These are phyloP conservation scores for Cyphomyrus discorhynchus DNA, from an alignment of 2,113 vertebrate species.

Conservation along the genomic window DNA sequence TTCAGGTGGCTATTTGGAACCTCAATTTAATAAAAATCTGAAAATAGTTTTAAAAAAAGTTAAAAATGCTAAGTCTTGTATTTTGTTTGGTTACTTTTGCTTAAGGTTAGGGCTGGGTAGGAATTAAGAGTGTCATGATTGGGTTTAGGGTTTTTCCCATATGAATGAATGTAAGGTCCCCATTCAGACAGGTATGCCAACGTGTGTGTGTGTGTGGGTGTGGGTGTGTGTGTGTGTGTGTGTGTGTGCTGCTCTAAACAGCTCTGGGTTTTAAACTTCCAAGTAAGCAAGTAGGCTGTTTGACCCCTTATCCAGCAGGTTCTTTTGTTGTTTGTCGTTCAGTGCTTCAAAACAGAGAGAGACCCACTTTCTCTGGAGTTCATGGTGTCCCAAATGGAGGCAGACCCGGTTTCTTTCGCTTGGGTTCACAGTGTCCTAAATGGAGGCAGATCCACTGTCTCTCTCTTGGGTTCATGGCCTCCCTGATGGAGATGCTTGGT, in stretches of 20 bases:
- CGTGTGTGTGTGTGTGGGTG: too few species aligned
- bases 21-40: too few species aligned
- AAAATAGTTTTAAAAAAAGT: too few species aligned
- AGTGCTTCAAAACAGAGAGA: neutral
- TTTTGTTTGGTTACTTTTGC: too few species aligned
- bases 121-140: too few species aligned
- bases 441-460: neutral
- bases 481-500: neutral
- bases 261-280: neutral
- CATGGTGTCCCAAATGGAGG: neutral
- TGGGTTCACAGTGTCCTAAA: neutral
- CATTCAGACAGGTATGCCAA: too few species aligned
- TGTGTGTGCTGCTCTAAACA: neutral
- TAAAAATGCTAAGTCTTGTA: too few species aligned
- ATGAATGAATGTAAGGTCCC: too few species aligned
- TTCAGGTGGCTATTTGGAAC: too few species aligned
- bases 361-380: neutral
- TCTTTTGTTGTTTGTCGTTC: neutral
- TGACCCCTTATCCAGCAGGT: neutral
- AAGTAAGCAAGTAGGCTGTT: neutral
- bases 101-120: too few species aligned
- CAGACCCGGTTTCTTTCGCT: neutral
- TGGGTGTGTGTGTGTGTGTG: too few species aligned
- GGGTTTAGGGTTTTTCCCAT: too few species aligned
- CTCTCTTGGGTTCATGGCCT: neutral